Evolutionary conservation across 2,888 invertebrate species (phyloP).

Genomic region (Hemicrepidius hirtus): DNA sequence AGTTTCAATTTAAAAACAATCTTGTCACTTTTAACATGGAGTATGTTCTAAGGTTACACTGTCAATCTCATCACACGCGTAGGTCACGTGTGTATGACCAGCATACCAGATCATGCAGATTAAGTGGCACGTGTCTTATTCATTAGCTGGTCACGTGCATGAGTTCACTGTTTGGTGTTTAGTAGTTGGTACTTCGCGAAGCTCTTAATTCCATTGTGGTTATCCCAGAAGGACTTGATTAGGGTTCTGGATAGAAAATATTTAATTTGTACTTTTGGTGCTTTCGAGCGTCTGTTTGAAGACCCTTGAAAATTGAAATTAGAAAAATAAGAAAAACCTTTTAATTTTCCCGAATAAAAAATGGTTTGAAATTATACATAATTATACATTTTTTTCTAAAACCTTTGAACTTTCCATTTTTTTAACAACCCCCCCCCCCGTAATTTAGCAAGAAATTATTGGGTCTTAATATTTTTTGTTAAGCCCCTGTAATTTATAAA

Average conservation of each 20-base stretch:
- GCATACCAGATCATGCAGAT: slow-evolving; percentile 56
- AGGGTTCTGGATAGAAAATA: no score
- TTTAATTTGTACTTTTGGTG: no score
- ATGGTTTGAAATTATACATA: no score
- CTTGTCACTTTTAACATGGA: not conserved
- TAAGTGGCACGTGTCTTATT: slow-evolving; percentile 56
- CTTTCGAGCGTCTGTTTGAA: no score
- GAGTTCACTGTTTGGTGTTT: slow-evolving; percentile 38
- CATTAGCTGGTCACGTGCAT: slow-evolving; percentile 56
- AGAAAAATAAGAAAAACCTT: no score
- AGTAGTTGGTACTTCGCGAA: slow-evolving; percentile 37
- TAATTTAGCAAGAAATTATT: no score
- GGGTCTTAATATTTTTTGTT: not conserved
- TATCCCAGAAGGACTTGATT: slow-evolving; percentile 12
- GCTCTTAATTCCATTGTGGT: slow-evolving; percentile 42
- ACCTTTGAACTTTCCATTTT: no score
- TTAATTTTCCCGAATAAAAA: no score
- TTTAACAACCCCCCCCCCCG: no score
- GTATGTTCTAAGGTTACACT: slow-evolving; percentile 47
- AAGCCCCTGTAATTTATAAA: not conserved
- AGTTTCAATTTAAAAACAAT: not conserved
- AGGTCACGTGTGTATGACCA: slow-evolving; percentile 47
- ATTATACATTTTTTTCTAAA: no score
- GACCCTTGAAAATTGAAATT: no score
- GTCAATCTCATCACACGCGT: slow-evolving; percentile 41